Evolutionary conservation across 2,888 invertebrate species (phyloP), one percentile per base, ranked within the genome.

Genomic region (Nebria brevicollis): DNA sequence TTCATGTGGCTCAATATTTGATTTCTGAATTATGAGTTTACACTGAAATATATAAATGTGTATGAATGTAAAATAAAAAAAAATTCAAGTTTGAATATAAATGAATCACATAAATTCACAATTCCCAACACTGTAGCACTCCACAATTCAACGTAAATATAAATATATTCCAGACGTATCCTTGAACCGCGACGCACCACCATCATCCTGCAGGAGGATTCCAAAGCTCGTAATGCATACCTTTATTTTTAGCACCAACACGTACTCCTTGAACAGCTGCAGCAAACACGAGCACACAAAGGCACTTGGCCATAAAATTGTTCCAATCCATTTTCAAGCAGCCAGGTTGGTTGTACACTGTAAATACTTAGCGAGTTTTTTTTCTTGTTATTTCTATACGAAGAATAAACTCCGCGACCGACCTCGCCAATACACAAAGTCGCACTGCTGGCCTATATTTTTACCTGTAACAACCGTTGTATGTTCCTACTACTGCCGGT

Each of bases 201-300:
- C 7, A 54, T 64, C 75, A 65, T 73, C 73, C 43, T 54, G 8
- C 73, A 73, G 20, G n/a, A 20, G 34, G 34, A 34, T 34, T 34
- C 20, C 20, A 20, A 20, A 20, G 20, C 20, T 20, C 20, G 26
- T 75, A 26, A 64, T 70, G 85, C 85, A 88, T 90, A 92, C 92
- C 92, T 92, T 91, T 91, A 87, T 91, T 90, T 87, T 91, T 91
- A 85, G 91, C 89, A 87, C 91, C 88, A 87, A 91, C 89, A 89
- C 91, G 90, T 85, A 92, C 91, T 88, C 91, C 92, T 85, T 90
- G 89, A 83, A 91, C 89, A 86, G 88, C 87, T 87, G 90, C 91
- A 86, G 89, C 88, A 90, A 90, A 90, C 86, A 90, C 88, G 87
- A 90, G 78, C 89, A 91, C 88, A 88, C 89, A 88, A 85, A 91